Percentiles rank a stretch among this genome's conserved stretches.
These are phyloP conservation scores for Atractosteus spatula DNA, from an alignment of 2,113 vertebrate genomes.

Conservation along the genomic window DNA sequence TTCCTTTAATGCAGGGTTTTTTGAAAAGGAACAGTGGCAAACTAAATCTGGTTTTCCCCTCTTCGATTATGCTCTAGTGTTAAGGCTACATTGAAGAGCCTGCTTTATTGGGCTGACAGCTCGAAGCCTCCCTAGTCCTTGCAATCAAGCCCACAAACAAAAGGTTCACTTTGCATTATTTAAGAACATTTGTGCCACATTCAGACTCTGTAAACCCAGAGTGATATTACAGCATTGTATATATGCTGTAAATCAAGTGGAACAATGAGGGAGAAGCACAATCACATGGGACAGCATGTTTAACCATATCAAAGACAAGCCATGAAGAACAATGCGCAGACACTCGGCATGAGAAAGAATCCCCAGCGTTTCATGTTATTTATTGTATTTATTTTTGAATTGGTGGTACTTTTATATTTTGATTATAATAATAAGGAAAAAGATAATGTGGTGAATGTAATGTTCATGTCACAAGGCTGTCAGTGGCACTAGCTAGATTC, in stretches of 20 bases:
- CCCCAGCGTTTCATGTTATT: conserved; percentile 45
- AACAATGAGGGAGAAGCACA: conserved; percentile 52
- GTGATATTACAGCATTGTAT: conserved; percentile 59
- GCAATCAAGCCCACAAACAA: conserved; percentile 65
- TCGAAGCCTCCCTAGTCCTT: conserved; percentile 51
- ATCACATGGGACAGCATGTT: conserved; percentile 43
- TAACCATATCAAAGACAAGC: conserved; percentile 46
- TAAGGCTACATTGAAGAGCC: conserved; percentile 49
- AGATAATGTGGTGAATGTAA: no score
- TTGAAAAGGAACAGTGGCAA: conserved; percentile 61
- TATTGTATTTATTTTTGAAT: conserved; percentile 44
- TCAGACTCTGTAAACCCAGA: conserved; percentile 50
- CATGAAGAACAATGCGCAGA: conserved; percentile 52
- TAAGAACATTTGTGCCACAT: conserved; percentile 42
- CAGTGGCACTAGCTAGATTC: no score
- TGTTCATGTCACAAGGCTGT: no score
- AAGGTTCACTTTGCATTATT: conserved; percentile 53
- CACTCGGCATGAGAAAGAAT: conserved; percentile 32
- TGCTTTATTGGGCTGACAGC: conserved; percentile 64
- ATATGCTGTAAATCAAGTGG: conserved; percentile 60
- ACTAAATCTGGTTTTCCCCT: conserved; percentile 57
- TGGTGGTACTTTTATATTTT: conserved; percentile 38
- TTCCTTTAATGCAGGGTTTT: conserved; percentile 63
- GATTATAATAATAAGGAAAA: conserved; percentile 19
- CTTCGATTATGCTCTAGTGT: conserved; percentile 56